Percentiles rank a stretch among this genome's conserved stretches.
These are phyloP conservation scores for Sylvia atricapilla DNA, from an alignment of 2,113 vertebrate species.

Conservation along the genomic window DNA sequence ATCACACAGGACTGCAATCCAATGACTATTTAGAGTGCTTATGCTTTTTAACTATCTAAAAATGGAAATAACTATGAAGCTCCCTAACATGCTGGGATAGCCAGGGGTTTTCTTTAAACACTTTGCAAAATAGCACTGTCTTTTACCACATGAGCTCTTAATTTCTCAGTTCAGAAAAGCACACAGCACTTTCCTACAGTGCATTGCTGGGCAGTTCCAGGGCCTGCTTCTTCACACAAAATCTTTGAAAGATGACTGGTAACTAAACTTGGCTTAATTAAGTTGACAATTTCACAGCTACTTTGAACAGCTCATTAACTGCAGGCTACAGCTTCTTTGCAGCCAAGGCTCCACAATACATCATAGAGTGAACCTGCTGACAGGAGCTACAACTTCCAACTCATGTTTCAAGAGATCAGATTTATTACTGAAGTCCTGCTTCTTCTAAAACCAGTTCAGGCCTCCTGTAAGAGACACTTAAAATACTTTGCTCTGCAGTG, in stretches of 20 bases:
- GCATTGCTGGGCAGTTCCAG: not conserved
- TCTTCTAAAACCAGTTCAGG: not conserved
- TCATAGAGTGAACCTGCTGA: conserved; percentile 47
- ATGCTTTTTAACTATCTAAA: not conserved
- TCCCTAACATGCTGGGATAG: not conserved
- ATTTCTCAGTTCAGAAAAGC: not conserved
- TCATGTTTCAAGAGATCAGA: not conserved
- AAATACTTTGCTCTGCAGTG: not conserved
- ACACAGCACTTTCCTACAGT: not conserved
- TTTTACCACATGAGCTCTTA: not conserved
- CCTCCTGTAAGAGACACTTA: not conserved
- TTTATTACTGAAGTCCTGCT: conserved; percentile 28
- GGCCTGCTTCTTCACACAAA: not conserved
- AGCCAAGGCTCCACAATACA: conserved; percentile 37
- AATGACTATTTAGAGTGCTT: not conserved
- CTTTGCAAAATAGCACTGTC: not conserved
- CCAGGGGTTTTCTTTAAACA: not conserved
- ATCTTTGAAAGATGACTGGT: conserved; percentile 12
- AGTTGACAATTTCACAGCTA: conserved; percentile 53
- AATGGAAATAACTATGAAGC: not conserved
- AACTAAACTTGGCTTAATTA: conserved; percentile 56
- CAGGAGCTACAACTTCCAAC: conserved; percentile 23
- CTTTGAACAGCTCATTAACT: conserved; percentile 59
- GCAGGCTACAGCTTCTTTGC: conserved; percentile 18
- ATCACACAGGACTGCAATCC: not conserved